phyloP scores from a whole-genome alignment of 92 coral and sea anemone species.

The Phenganax stokvisi region DNA sequence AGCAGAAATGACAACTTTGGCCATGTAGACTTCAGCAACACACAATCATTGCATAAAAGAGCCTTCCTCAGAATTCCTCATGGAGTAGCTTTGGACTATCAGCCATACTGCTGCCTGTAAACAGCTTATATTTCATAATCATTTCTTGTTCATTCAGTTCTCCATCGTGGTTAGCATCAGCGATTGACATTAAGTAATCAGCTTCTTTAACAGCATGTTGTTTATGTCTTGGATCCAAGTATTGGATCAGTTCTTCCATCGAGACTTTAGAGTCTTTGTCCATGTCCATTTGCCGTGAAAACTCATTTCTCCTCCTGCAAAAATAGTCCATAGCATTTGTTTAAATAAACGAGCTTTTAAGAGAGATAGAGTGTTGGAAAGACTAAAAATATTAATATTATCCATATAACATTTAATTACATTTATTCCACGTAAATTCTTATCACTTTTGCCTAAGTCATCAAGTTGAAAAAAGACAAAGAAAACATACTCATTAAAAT shows the following conservation, averaged over 20 bases:
- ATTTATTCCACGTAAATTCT: background rate
- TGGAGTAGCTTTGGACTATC: slow-evolving; percentile 71
- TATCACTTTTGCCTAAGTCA: background rate
- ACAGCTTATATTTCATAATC: slow-evolving; percentile 79
- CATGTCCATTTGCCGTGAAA: slow-evolving; percentile 61
- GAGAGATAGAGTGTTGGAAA: too few relatives aligned
- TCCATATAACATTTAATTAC: too few relatives aligned
- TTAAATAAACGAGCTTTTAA: too few relatives aligned
- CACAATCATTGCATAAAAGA: too few relatives aligned
- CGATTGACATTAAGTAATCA: slow-evolving; percentile 62
- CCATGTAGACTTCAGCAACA: too few relatives aligned
- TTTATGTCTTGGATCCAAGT: slow-evolving; percentile 78
- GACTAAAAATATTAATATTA: too few relatives aligned
- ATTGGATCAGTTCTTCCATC: slow-evolving; percentile 58
- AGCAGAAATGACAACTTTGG: too few relatives aligned
- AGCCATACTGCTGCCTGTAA: slow-evolving; percentile 88
- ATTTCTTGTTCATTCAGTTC: slow-evolving; percentile 71
- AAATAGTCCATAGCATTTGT: background rate
- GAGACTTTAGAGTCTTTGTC: slow-evolving; percentile 68
- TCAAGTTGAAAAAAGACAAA: background rate
- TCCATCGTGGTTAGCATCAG: slow-evolving; percentile 70
- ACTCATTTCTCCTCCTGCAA: slow-evolving; percentile 68
- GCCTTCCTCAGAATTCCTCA: slow-evolving; percentile 64
- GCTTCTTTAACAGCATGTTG: slow-evolving; percentile 92
- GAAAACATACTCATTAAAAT: slow-evolving; percentile 68